Evolutionary conservation across 2,113 vertebrate genomes (phyloP).

Genomic region (Mustelus asterias): DNA sequence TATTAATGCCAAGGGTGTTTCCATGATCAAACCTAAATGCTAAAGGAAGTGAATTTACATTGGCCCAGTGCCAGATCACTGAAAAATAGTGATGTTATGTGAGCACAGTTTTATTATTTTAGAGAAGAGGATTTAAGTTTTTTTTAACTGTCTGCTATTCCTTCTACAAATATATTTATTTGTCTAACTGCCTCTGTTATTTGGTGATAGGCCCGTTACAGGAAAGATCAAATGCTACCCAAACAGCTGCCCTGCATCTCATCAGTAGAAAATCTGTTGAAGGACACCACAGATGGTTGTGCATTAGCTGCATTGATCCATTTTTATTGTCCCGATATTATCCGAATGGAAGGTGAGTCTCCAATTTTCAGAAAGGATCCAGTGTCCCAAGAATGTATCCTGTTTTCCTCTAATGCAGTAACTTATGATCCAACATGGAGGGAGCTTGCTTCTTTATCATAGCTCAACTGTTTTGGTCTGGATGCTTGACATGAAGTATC

Average conservation of each 20-base stretch:
- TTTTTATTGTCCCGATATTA: slow-evolving; percentile 85
- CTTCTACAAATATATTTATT: background rate
- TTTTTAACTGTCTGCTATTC: background rate
- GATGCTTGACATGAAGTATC: background rate
- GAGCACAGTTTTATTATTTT: background rate
- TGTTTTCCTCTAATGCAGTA: background rate
- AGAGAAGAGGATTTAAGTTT: background rate
- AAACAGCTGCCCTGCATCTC: slow-evolving; percentile 84
- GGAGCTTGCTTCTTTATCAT: background rate
- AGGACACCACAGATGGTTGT: slow-evolving; percentile 86
- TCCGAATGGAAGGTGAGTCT: slow-evolving; percentile 73
- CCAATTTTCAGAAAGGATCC: fast-evolving
- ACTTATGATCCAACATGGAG: background rate
- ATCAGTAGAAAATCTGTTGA: slow-evolving; percentile 83
- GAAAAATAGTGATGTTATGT: background rate
- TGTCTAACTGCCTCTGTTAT: slow-evolving; percentile 36
- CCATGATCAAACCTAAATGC: background rate
- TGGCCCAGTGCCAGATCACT: background rate
- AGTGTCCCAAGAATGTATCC: background rate
- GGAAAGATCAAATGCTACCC: slow-evolving; percentile 78
- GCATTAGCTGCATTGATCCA: slow-evolving; percentile 83
- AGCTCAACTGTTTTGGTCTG: background rate
- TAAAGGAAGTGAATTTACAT: background rate
- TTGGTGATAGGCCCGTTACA: slow-evolving; percentile 76
- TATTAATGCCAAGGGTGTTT: background rate